Conservation (phyloP, 2,888 invertebrate genomes). For the Ormyrus labotus region DNA sequence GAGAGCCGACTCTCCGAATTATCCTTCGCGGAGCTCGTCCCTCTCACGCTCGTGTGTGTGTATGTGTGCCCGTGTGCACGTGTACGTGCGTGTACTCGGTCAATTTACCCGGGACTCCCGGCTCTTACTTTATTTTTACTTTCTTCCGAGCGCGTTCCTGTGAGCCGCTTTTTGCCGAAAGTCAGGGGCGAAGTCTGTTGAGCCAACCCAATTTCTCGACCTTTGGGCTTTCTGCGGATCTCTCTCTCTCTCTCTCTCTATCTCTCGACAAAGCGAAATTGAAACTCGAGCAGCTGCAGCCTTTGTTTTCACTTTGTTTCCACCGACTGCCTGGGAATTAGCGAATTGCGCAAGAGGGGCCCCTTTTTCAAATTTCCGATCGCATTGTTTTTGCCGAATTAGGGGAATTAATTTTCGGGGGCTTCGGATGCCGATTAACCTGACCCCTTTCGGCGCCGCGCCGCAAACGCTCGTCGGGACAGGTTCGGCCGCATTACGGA, state of each 20-base stretch:
- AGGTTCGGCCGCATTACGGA: too few relatives aligned
- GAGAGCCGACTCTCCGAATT: slow-evolving; percentile 72
- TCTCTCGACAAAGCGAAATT: slow-evolving; percentile 33
- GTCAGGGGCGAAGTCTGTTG: slow-evolving; percentile 46
- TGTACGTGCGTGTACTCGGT: slow-evolving; percentile 60
- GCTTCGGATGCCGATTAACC: too few relatives aligned
- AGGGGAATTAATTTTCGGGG: too few relatives aligned
- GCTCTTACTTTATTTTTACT: slow-evolving; percentile 56
- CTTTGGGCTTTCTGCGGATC: slow-evolving; percentile 23
- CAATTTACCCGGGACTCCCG: slow-evolving; percentile 71
- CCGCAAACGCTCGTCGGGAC: too few relatives aligned
- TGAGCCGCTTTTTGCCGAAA: background rate
- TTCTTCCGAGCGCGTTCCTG: slow-evolving; percentile 42
- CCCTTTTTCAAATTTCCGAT: too few relatives aligned
- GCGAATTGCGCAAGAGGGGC: too few relatives aligned
- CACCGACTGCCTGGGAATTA: too few relatives aligned
- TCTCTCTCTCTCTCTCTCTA: background rate
- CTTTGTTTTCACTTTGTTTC: slow-evolving; percentile 5
- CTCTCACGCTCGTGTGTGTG: slow-evolving; percentile 54
- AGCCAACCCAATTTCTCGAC: slow-evolving; percentile 50
- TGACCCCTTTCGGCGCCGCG: too few relatives aligned
- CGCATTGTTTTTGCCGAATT: too few relatives aligned
- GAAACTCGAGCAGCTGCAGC: slow-evolving; percentile 23
- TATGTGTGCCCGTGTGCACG: background rate
- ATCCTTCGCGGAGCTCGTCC: slow-evolving; percentile 69